Conservation (phyloP, 92 coral and sea anemone genomes). For the Umimayanthus kanabou region DNA sequence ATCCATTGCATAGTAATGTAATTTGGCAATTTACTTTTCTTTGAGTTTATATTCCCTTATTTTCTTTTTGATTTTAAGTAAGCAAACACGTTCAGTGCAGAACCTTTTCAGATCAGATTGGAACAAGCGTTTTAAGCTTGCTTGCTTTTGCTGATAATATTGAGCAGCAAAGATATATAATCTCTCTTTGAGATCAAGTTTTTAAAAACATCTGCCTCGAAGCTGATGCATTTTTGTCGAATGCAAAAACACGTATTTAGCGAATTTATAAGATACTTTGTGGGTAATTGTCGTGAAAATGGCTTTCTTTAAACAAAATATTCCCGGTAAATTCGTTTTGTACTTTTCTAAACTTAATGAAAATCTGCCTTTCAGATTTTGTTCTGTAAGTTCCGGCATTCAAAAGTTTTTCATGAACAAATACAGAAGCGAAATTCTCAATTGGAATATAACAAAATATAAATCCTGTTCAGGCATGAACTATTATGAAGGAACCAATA, state of each 20-base stretch:
- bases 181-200: constrained; percentile 30
- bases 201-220: constrained; percentile 53
- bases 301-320: constrained; percentile 59
- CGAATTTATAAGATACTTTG: constrained; percentile 61
- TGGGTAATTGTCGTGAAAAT: constrained; percentile 63
- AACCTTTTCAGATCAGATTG: constrained; percentile 3
- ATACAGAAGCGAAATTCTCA: constrained; percentile 66
- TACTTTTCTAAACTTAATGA: constrained; percentile 59
- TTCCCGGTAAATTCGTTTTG: constrained; percentile 51
- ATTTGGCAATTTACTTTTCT: constrained; percentile 51
- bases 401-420: constrained; percentile 62
- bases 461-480: constrained; percentile 89
- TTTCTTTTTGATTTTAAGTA: constrained; percentile 21
- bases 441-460: constrained; percentile 69
- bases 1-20: constrained; percentile 57
- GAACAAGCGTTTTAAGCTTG: constrained; percentile 38
- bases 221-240: constrained; percentile 47
- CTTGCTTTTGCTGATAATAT: constrained; percentile 8
- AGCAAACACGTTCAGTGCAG: constrained; percentile 11
- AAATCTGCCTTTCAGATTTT: constrained; percentile 53
- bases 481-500: constrained; percentile 68
- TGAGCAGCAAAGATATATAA: constrained; percentile 1
- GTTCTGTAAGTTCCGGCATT: constrained; percentile 77
- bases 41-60: constrained; percentile 15
- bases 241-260: constrained; percentile 55